Base-by-base conservation (phyloP, 1,140 invertebrate species). In the Andrena cerasifolii region DNA sequence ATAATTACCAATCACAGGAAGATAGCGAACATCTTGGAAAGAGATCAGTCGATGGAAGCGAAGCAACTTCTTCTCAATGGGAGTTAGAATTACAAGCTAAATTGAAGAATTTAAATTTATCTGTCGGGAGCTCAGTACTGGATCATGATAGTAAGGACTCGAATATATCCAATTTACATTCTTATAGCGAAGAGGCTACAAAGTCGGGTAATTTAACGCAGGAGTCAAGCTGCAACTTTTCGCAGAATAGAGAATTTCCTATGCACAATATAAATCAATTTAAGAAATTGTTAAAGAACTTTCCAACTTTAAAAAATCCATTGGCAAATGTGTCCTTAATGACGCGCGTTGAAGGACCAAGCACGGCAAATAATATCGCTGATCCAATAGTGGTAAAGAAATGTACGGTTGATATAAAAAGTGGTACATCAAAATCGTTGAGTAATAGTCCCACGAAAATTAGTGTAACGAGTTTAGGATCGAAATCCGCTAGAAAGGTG, bases 31-130 rank as follows among this genome's bases (percentile, higher is more conserved):
- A 91, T 53, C 67, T 93, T 2, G 86, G 82, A 6, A 83, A 80
- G 54, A 84, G 92, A 68, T 90, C 90, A 2, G 90, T 87, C 7
- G 92, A 93, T 68, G 92, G 92, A 33, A 92, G 91, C 26, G 92
- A 93, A 66, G 86, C 89, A 3, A 89, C 84, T 4, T 91, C 89
- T 16, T 91, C 77, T 59, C 91, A 92, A 70, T 93, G 91, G 91
- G 92, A 93, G 65, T 83, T 92, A 43, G 92, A 93, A 78, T 59
- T 91, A 18, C 89, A 90, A 82, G 85, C 87, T 16, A 91, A 89
- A 26, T 65, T 91, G 65, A 87, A 92, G 78, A 92, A 92, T 70
- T 67, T 92, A 8, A 91, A 89, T 59, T 76, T 88, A 40, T 67
- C 89, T 3, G 58, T 86, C 4, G 83, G 80, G 45, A 83, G 82